These are phyloP conservation scores for Zalophus californianus DNA, from an alignment of 2,797 vertebrate species.

Conservation along the genomic window DNA sequence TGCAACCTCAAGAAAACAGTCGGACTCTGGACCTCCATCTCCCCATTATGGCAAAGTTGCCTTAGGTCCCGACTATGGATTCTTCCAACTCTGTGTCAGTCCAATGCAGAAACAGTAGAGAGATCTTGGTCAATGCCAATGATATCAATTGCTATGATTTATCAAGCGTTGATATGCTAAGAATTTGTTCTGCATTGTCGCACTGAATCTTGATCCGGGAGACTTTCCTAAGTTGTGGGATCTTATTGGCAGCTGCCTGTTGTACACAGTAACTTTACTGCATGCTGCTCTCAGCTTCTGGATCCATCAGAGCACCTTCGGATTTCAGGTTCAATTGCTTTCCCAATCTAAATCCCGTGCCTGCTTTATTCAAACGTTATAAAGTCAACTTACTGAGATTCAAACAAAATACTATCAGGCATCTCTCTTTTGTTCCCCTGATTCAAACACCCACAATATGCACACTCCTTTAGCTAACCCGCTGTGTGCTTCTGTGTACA, in stretches of 20 bases:
- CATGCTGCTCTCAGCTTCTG: background rate
- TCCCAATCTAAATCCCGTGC: background rate
- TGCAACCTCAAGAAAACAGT: background rate
- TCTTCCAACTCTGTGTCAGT: background rate
- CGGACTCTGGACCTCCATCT: background rate
- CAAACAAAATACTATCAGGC: background rate
- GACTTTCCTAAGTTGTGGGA: background rate
- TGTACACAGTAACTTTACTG: background rate
- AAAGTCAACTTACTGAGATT: background rate
- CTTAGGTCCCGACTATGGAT: background rate
- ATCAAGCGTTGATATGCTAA: background rate
- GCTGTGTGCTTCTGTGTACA: background rate
- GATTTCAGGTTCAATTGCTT: background rate
- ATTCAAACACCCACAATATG: background rate
- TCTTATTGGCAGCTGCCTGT: background rate
- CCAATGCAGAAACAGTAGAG: background rate
- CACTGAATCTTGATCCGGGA: background rate
- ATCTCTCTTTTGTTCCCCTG: background rate
- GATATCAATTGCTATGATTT: background rate
- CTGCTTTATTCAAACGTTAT: slow-evolving; percentile 17
- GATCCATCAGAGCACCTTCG: background rate
- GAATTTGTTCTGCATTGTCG: background rate
- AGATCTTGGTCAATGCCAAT: background rate
- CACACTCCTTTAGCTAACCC: background rate
- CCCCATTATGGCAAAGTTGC: background rate